phyloP scores from a whole-genome alignment of 2,888 invertebrate genomes.

The Steromphala cineraria region DNA sequence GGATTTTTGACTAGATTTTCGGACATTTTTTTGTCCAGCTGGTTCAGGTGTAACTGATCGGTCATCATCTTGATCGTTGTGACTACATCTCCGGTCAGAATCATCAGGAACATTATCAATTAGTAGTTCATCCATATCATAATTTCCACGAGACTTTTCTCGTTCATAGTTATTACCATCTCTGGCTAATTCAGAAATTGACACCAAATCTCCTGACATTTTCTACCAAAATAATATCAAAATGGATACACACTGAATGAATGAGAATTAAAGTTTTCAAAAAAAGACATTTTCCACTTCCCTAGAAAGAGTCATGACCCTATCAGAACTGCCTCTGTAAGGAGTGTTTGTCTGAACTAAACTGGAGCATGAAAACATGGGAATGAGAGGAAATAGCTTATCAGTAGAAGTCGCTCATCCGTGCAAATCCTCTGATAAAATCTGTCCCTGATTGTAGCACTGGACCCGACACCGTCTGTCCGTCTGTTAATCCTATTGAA shows the following conservation, averaged over 20 bases:
- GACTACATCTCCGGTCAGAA: not conserved
- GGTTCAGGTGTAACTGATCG: not conserved
- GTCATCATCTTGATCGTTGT: not conserved
- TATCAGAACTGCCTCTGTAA: too few species aligned
- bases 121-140: not conserved
- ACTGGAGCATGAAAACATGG: not conserved
- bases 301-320: too few species aligned
- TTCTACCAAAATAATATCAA: not conserved
- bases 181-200: not conserved
- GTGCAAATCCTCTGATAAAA: not conserved
- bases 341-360: not conserved
- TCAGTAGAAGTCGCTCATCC: not conserved
- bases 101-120: not conserved
- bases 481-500: too few species aligned
- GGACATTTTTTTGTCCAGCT: too few species aligned
- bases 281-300: too few species aligned
- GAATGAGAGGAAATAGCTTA: not conserved
- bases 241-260: too few species aligned
- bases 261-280: too few species aligned
- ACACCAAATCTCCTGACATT: slow-evolving; percentile 13
- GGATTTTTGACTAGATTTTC: not conserved
- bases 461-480: not conserved
- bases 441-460: not conserved
- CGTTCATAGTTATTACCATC: not conserved
- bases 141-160: not conserved